Evolutionary conservation across 2,797 vertebrate species (phyloP), one percentile per base, ranked within the genome.

Genomic region (Microtus obscurus): DNA sequence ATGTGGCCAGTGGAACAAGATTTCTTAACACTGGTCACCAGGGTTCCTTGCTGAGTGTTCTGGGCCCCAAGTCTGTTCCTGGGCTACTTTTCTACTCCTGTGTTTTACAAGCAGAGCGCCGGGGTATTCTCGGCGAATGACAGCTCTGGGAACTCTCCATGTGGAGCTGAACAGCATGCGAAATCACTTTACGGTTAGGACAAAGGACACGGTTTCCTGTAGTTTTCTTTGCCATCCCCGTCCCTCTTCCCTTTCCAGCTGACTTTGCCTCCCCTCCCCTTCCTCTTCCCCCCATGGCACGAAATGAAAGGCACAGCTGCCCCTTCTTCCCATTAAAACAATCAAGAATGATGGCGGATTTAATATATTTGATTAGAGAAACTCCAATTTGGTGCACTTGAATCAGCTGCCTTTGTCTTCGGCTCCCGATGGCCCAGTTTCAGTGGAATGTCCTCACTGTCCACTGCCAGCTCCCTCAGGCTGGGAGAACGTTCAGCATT

Each of bases 351-450:
- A 96, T 97, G 90, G 0, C 71, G 85, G 65, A 95, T 96, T 96
- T 95, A 93, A 96, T 92, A 96, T 76, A 83, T 98, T 96, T 96
- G 96, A 82, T 97, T 96, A 98, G 93, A 90, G 96, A 79, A 96
- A 91, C 0, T 14, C 80, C 96, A 97, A 83, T 83, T 96, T 91
- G 80, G 95, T 79, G 51, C 89, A 95, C 90, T 95, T 95, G 93
- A 93, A 95, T 86, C 31, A 13, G n/a, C 71, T 73, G 92, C 93
- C 90, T 96, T 92, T 95, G 51, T 96, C 87, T 97, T 71, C 63
- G 12, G 77, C 61, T 94, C 90, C 87, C 7, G 11, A 73, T 79
- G 97, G 74, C 67, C 89, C 86, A 2, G 65, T 91, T 97, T 97
- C 95, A 95, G 48, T 73, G 92, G 97, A 97, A 80, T 67, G 51